phyloP scores from a whole-genome alignment of 2,113 vertebrate genomes.

The Anseranas semipalmata region DNA sequence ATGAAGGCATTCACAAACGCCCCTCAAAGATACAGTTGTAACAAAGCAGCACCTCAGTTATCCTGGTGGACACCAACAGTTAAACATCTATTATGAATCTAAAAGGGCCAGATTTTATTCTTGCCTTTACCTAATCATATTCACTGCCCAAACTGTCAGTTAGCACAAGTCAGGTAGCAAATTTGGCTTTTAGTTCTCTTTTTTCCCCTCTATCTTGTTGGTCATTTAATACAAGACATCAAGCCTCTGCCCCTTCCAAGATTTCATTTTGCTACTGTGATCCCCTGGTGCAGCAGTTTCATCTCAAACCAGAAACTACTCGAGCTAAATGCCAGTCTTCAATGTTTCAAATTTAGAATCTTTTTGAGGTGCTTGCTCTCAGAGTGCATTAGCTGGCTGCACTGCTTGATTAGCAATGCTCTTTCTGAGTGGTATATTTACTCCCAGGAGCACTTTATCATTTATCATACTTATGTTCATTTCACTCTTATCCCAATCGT shows the following conservation, averaged over 20 bases:
- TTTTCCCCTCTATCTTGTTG: not conserved
- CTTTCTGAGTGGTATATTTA: slow-evolving; percentile 71
- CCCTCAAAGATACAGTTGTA: not conserved
- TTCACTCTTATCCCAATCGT: slow-evolving; percentile 67
- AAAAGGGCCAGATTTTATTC: not conserved
- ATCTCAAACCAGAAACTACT: slow-evolving; percentile 63
- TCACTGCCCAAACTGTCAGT: not conserved
- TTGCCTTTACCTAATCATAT: not conserved
- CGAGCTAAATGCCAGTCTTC: slow-evolving; percentile 68
- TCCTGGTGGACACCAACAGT: not conserved
- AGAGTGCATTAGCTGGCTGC: slow-evolving; percentile 43
- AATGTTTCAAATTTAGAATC: slow-evolving; percentile 60
- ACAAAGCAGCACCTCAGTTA: not conserved
- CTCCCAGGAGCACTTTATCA: slow-evolving; percentile 66
- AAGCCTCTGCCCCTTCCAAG: not conserved
- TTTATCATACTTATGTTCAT: slow-evolving; percentile 73
- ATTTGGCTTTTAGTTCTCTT: not conserved
- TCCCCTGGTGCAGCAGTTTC: slow-evolving; percentile 27
- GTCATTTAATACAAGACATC: not conserved
- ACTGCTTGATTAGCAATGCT: slow-evolving; percentile 70
- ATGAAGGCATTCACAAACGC: rapidly evolving
- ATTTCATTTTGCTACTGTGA: slow-evolving; percentile 12
- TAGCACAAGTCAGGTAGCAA: not conserved
- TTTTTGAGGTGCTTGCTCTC: slow-evolving; percentile 50
- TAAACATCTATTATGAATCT: not conserved